Evolutionary conservation across 2,888 invertebrate genomes (phyloP).

Genomic region (Mayetiola destructor): DNA sequence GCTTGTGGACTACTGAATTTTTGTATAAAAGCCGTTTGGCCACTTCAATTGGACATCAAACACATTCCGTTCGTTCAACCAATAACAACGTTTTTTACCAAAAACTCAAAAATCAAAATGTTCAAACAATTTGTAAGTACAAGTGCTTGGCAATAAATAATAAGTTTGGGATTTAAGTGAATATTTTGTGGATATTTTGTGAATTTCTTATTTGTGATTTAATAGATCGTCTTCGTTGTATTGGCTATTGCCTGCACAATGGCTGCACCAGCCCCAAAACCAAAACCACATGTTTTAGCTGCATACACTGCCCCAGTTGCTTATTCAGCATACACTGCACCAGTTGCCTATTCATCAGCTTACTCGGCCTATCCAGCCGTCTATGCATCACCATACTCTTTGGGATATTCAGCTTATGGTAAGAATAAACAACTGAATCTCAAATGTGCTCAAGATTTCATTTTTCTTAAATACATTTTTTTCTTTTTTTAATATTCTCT

Average conservation of each 20-base stretch:
- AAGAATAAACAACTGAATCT: background rate
- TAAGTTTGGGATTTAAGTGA: too few relatives aligned
- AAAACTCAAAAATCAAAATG: too few relatives aligned
- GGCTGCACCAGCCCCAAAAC: slow-evolving; percentile 17
- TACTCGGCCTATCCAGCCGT: background rate
- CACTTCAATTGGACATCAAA: too few relatives aligned
- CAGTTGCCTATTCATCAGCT: slow-evolving; percentile 16
- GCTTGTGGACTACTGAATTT: too few relatives aligned
- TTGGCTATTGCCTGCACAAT: slow-evolving; percentile 15
- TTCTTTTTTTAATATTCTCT: background rate
- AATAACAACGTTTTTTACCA: too few relatives aligned
- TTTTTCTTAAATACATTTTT: background rate
- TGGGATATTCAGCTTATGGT: background rate
- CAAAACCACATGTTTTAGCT: slow-evolving; percentile 15
- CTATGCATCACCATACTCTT: background rate
- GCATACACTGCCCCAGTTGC: slow-evolving; percentile 14
- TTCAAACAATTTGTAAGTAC: too few relatives aligned
- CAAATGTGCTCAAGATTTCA: too few relatives aligned
- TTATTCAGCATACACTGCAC: slow-evolving; percentile 16
- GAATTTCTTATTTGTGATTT: background rate
- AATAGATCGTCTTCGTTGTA: background rate
- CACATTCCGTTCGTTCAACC: too few relatives aligned
- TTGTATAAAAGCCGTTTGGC: too few relatives aligned
- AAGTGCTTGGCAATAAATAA: too few relatives aligned
- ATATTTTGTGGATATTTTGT: background rate